Evolutionary conservation across 2,113 vertebrate species (phyloP).

Genomic region (Mellivora capensis): DNA sequence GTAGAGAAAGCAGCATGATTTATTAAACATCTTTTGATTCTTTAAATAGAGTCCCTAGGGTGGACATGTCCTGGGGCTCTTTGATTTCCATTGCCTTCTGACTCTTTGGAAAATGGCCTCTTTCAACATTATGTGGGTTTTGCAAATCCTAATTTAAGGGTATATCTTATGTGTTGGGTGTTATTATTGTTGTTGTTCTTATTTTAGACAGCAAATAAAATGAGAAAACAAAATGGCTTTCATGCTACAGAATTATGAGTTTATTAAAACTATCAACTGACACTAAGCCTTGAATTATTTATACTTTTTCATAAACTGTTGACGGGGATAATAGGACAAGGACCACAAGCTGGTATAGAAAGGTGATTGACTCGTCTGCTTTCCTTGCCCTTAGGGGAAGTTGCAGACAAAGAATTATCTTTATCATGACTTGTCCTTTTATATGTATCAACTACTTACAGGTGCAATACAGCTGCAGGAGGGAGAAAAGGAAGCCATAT

Average conservation of each 20-base stretch:
- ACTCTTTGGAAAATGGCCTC: not conserved
- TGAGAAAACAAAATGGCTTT: not conserved
- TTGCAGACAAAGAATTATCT: not conserved
- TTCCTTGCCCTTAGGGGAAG: not conserved
- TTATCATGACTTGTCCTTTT: not conserved
- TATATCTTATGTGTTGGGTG: not conserved
- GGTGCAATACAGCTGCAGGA: not conserved
- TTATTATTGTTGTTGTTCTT: not conserved
- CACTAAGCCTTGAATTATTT: conserved; percentile 37
- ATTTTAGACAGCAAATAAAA: not conserved
- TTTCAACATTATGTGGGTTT: not conserved
- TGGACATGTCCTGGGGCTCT: not conserved
- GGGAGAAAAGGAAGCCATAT: not conserved
- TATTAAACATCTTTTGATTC: not conserved
- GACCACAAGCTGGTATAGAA: not conserved
- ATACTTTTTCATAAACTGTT: not conserved
- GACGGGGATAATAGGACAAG: not conserved
- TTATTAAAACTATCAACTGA: conserved; percentile 10
- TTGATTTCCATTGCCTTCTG: not conserved
- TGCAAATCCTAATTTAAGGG: not conserved
- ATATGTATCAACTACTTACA: not conserved
- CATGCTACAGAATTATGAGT: not conserved
- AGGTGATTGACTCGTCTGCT: not conserved
- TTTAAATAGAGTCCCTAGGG: not conserved
- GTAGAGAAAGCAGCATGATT: not conserved